Evolutionary conservation across 2,113 vertebrate species (phyloP), one percentile per base, ranked within the genome.

Genomic region (Paralichthys olivaceus): DNA sequence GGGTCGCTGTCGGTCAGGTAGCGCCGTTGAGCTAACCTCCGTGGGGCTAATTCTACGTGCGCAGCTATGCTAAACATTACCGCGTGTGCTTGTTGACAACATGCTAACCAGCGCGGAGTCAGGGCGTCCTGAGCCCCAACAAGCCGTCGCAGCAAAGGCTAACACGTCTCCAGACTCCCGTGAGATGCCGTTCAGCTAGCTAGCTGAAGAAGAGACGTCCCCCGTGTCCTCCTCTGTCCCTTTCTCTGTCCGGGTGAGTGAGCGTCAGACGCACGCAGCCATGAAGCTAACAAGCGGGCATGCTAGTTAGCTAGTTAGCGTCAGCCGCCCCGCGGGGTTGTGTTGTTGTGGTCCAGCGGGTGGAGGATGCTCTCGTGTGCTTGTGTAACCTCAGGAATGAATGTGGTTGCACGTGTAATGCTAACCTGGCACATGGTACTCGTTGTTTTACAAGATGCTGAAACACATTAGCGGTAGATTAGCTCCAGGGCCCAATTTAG

Each of bases 61-160:
- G 88, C 89, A 2, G 7, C 77, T 90, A 55, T 19, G 87, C 28
- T 1, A 1, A 1, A 7, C 55, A 67, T 84, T 89, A 91, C 77
- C 14, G 25, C 72, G 19, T 2, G 53, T 67, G 17, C 15, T 49
- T 79, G 72, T 80, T 85, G 81, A 80, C 81, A 89, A 63, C 77
- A 77, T 71, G 83, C 79, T 85, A 89, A 75, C 69, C 72, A 83
- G 34, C 56, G 57, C 54, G 53, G 65, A 72, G 40, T 59, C 73
- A 29, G 49, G 56, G 70, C 86, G 88, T 89, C 51, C 93, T 94
- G 93, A 86, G 84, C 84, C 74, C 67, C 81, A 77, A 25, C 64
- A 54, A 73, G 43, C 15, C 54, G 63, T 58, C 32, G 58, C 74
- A 59, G n/a, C 72, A 54, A 14, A 79, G 47, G 60, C 75, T 43